Evolutionary conservation across 2,113 vertebrate species (phyloP).

Genomic region (Trematomus loennbergii): DNA sequence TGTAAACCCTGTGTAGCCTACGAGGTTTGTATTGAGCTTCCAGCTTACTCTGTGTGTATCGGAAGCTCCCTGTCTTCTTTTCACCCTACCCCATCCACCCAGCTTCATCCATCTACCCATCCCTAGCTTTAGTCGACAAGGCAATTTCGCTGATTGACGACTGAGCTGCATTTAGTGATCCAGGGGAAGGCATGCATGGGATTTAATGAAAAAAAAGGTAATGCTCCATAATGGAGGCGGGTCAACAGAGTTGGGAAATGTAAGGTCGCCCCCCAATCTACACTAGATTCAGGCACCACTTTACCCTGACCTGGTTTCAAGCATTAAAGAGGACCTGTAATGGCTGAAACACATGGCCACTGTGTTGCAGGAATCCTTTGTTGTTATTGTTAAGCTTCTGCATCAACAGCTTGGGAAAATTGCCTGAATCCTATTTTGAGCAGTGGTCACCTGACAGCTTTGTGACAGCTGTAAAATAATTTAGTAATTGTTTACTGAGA

Average conservation of each 20-base stretch:
- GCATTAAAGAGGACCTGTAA: constrained; percentile 50
- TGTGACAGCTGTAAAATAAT: constrained; percentile 45
- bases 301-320: constrained; percentile 67
- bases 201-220: constrained; percentile 67
- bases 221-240: constrained; percentile 69
- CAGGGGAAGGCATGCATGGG: constrained; percentile 36
- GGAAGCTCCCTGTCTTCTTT: constrained; percentile 48
- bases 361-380: constrained; percentile 50
- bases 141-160: constrained; percentile 82
- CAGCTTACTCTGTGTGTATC: constrained; percentile 46
- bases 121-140: constrained; percentile 62
- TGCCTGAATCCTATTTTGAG: constrained; percentile 56
- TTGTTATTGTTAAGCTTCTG: constrained; percentile 55
- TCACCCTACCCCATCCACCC: constrained; percentile 36
- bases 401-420: constrained; percentile 57
- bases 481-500: constrained; percentile 40
- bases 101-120: constrained; percentile 41
- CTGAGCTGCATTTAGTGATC: constrained; percentile 73
- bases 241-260: constrained; percentile 52
- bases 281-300: constrained; percentile 42
- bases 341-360: constrained; percentile 49
- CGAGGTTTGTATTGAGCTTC: constrained; percentile 28
- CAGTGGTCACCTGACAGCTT: constrained; percentile 50
- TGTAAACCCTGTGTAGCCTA: constrained; percentile 50
- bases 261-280: constrained; percentile 31